A percentile compares a stretch with the other conserved stretches of the same genome.
phyloP scores from a whole-genome alignment of 2,113 vertebrate species.

The Clarias magur region DNA sequence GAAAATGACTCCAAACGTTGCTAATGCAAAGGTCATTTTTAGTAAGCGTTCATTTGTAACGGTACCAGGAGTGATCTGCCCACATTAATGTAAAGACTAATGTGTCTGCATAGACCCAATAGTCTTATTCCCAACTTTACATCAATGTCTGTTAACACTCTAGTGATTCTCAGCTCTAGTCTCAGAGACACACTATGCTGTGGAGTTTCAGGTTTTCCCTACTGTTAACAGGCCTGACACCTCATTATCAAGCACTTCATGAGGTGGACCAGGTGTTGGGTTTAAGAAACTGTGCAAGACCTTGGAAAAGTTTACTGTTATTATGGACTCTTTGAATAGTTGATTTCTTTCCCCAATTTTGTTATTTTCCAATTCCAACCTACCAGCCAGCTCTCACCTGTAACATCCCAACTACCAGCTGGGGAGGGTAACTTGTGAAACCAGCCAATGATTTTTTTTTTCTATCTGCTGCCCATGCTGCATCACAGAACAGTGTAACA shows the following conservation, averaged over 20 bases:
- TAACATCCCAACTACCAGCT: background rate
- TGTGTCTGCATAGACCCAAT: background rate
- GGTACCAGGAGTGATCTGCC: too few species aligned
- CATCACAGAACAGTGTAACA: background rate
- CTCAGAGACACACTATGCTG: background rate
- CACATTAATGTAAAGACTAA: slow-evolving; percentile 29
- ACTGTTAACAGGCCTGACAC: slow-evolving; percentile 1
- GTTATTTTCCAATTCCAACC: background rate
- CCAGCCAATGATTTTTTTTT: background rate
- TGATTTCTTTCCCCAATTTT: background rate
- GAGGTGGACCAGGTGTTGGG: background rate
- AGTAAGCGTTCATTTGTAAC: too few species aligned
- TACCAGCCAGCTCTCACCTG: background rate
- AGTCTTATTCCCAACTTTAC: slow-evolving; percentile 24
- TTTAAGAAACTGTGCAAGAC: background rate
- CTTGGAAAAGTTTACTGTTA: background rate
- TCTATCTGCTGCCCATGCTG: background rate
- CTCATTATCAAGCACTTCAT: slow-evolving; percentile 26
- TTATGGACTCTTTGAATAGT: background rate
- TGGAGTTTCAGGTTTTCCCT: slow-evolving; percentile 15
- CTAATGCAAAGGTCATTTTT: slow-evolving; percentile 17
- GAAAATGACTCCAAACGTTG: too few species aligned
- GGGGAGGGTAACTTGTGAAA: background rate
- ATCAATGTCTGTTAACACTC: slow-evolving; percentile 41
- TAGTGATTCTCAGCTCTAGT: background rate